These are phyloP conservation scores for Himantopus leucocephalus DNA, from an alignment of 2,113 vertebrate genomes.

Conservation along the genomic window DNA sequence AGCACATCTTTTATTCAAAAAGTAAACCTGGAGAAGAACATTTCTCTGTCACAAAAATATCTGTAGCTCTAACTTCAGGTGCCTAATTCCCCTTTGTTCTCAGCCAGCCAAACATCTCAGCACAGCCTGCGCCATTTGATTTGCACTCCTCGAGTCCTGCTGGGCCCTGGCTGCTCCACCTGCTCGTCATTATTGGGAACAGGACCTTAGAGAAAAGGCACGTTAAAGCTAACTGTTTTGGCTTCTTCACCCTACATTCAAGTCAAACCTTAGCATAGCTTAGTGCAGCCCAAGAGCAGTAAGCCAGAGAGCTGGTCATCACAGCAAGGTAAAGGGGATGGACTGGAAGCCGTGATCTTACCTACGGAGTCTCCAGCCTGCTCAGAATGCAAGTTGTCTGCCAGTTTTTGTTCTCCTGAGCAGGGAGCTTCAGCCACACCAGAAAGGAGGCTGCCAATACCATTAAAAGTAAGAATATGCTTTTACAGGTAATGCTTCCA, in stretches of 20 bases:
- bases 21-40: background rate
- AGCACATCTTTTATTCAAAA: background rate
- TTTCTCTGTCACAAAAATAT: background rate
- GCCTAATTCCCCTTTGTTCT: background rate
- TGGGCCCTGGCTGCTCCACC: background rate
- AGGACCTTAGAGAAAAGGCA: background rate
- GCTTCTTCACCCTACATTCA: background rate
- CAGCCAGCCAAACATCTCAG: background rate
- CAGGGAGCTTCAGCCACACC: background rate
- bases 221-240: background rate
- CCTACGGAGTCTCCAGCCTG: background rate
- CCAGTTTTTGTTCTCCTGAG: background rate
- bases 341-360: background rate
- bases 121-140: background rate
- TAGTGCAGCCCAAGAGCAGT: background rate
- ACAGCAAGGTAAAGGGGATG: background rate
- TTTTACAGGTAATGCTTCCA: background rate
- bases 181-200: background rate
- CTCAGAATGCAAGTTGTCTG: background rate
- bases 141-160: background rate
- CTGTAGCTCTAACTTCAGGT: background rate
- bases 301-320: background rate
- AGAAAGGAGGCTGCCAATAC: background rate
- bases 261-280: background rate
- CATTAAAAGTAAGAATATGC: background rate